These are phyloP conservation scores for Actinemys pallida DNA, from an alignment of 2,113 vertebrate genomes.

Conservation along the genomic window DNA sequence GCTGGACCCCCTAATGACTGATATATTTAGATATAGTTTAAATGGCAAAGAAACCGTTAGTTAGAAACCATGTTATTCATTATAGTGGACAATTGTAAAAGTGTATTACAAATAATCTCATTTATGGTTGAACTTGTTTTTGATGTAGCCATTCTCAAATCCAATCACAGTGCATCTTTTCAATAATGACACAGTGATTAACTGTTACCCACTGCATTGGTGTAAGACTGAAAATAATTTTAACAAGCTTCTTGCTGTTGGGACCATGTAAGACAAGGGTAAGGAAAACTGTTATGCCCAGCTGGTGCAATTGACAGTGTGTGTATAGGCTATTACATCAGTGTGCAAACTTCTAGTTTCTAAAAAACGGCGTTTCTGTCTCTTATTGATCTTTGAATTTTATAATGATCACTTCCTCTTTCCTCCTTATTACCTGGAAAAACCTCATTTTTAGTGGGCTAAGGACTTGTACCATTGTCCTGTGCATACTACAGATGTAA, in stretches of 20 bases:
- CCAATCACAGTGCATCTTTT: not conserved
- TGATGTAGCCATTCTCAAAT: not conserved
- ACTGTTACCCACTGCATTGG: not conserved
- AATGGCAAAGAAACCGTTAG: not conserved
- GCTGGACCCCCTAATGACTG: not conserved
- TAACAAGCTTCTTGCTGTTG: not conserved
- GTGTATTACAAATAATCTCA: not conserved
- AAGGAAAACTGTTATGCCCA: not conserved
- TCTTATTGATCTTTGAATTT: not conserved
- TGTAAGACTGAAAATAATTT: not conserved
- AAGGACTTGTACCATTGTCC: not conserved
- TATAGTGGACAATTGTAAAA: not conserved
- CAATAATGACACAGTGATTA: rapidly evolving
- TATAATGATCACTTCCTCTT: not conserved
- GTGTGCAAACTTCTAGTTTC: not conserved
- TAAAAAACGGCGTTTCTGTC: not conserved
- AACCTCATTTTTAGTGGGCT: rapidly evolving
- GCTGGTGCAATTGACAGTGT: not conserved
- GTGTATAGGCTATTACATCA: not conserved
- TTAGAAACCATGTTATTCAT: not conserved
- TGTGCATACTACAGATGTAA: not conserved
- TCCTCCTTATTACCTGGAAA: not conserved
- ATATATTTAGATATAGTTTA: not conserved
- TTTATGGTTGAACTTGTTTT: rapidly evolving
- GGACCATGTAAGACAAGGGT: not conserved